Evolutionary conservation across 2,113 vertebrate genomes (phyloP).

Genomic region (Copsychus sechellarum): DNA sequence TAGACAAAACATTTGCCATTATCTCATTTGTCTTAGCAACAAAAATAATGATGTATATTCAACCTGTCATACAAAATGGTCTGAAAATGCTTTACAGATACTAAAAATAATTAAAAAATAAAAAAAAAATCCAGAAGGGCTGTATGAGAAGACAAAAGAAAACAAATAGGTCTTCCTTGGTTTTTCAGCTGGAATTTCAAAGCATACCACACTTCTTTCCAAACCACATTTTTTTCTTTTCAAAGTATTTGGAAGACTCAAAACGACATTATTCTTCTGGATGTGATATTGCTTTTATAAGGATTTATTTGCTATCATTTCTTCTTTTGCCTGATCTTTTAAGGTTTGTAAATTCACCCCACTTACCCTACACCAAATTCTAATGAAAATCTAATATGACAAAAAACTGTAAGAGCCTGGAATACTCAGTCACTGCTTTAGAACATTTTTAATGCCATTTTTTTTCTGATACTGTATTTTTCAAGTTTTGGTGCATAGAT

Average conservation of each 20-base stretch:
- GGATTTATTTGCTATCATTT: slow-evolving; percentile 30
- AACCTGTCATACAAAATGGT: slow-evolving; percentile 11
- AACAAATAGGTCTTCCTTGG: slow-evolving; percentile 42
- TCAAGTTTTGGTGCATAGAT: background rate
- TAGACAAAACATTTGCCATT: background rate
- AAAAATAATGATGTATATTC: slow-evolving; percentile 1
- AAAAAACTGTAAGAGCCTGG: background rate
- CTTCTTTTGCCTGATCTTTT: slow-evolving; percentile 38
- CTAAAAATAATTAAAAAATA: background rate
- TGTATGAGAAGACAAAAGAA: slow-evolving; percentile 40
- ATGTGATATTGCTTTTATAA: slow-evolving; percentile 43
- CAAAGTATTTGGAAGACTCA: slow-evolving; percentile 44
- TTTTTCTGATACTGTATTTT: background rate
- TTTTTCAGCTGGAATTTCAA: slow-evolving; percentile 60
- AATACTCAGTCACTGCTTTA: slow-evolving; percentile 1
- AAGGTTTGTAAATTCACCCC: slow-evolving; percentile 35
- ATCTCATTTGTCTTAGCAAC: slow-evolving; percentile 41
- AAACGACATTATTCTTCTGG: slow-evolving; percentile 64
- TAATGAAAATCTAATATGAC: slow-evolving; percentile 39
- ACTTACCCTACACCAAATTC: slow-evolving; percentile 5
- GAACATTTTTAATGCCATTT: background rate
- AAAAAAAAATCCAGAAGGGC: background rate
- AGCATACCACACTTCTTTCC: slow-evolving; percentile 50
- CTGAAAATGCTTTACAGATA: slow-evolving; percentile 42
- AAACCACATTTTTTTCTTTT: slow-evolving; percentile 61